Evolutionary conservation across 2,113 vertebrate species (phyloP).

Genomic region (Thamnophis sirtalis): DNA sequence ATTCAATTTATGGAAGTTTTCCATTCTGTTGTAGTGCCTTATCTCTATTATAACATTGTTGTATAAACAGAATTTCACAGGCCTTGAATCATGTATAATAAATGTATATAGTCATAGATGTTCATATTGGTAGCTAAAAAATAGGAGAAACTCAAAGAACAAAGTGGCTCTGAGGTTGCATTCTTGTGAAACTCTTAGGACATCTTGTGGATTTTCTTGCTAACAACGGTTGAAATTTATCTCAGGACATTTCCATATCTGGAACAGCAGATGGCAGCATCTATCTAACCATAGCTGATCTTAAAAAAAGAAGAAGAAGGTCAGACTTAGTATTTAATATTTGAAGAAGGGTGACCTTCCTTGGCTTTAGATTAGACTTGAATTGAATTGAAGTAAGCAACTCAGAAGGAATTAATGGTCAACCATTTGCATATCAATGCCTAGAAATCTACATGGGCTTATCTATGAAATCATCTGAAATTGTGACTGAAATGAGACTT

Average conservation of each 20-base stretch:
- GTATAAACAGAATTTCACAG: neutral
- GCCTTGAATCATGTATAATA: neutral
- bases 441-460: neutral
- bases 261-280: neutral
- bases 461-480: neutral
- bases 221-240: neutral
- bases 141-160: neutral
- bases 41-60: neutral
- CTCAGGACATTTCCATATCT: neutral
- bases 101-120: neutral
- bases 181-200: constrained; percentile 1
- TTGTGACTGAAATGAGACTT: neutral
- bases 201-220: neutral
- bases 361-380: neutral
- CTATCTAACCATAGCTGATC: neutral
- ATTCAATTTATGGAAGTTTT: neutral
- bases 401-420: neutral
- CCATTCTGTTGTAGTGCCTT: neutral
- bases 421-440: neutral
- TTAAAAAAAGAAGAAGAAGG: neutral
- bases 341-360: neutral
- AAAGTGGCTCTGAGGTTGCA: neutral
- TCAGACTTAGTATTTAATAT: neutral
- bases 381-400: neutral
- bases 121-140: neutral